A percentile compares a stretch with the other conserved stretches of the same genome.
Conservation (phyloP, 2,888 invertebrate species). For the Archips xylosteana region DNA sequence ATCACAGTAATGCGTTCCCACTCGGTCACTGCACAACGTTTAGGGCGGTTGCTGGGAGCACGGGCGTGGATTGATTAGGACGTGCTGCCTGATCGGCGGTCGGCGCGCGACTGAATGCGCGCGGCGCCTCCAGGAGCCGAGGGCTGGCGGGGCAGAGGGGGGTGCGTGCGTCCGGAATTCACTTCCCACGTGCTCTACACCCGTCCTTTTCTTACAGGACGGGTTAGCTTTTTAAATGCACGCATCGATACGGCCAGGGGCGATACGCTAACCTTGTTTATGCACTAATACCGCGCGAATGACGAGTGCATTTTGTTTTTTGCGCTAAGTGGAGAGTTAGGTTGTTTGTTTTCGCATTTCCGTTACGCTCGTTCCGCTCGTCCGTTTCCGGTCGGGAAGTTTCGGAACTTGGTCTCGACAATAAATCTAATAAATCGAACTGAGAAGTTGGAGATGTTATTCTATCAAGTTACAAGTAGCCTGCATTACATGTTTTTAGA, state of each 20-base stretch:
- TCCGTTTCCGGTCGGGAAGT: conserved; percentile 59
- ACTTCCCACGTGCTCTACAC: conserved; percentile 82
- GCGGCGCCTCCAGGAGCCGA: conserved; percentile 66
- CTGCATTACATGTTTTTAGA: conserved; percentile 22
- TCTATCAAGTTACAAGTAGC: conserved; percentile 28
- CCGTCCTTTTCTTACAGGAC: conserved; percentile 82
- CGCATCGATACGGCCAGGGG: conserved; percentile 81
- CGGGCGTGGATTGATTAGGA: conserved; percentile 51
- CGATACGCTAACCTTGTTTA: conserved; percentile 81
- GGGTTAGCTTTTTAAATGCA: conserved; percentile 84
- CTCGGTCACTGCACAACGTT: conserved; percentile 77
- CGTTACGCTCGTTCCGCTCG: conserved; percentile 63
- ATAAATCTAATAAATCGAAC: conserved; percentile 41
- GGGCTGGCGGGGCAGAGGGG: conserved; percentile 59
- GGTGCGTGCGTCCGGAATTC: conserved; percentile 85
- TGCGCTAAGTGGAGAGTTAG: conserved; percentile 59
- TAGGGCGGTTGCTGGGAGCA: conserved; percentile 66
- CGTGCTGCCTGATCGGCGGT: conserved; percentile 76
- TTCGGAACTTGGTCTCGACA: conserved; percentile 42
- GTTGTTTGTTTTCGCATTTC: conserved; percentile 66
- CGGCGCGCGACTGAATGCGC: conserved; percentile 83
- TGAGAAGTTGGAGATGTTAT: conserved; percentile 38
- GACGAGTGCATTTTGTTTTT: conserved; percentile 64
- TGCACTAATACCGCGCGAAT: conserved; percentile 82
- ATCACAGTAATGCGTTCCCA: conserved; percentile 79